phyloP scores from a whole-genome alignment of 2,113 vertebrate species.

The Coryphaenoides rupestris region DNA sequence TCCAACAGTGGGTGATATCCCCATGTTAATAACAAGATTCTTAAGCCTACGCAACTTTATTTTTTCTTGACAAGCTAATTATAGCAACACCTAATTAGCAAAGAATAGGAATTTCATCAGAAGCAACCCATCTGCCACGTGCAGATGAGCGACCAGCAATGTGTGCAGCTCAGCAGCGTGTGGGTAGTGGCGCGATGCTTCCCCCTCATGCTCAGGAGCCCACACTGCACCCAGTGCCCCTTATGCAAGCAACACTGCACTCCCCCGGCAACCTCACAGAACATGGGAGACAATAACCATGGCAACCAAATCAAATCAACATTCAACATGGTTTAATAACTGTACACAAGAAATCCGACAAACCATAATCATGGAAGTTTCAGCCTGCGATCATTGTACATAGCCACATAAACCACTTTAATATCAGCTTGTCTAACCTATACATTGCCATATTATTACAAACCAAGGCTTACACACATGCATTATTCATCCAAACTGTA shows the following conservation, averaged over 20 bases:
- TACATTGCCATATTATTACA: no score
- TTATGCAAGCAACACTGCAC: slow-evolving; percentile 33
- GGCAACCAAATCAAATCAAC: not conserved
- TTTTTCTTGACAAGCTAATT: not conserved
- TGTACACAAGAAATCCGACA: slow-evolving; percentile 4
- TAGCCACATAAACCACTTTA: no score
- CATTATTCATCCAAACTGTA: no score
- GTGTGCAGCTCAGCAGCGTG: not conserved
- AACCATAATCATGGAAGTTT: no score
- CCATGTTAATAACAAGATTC: not conserved
- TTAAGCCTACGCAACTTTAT: not conserved
- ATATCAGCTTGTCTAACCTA: no score
- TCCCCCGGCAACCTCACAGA: not conserved
- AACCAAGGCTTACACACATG: no score
- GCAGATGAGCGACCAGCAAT: slow-evolving; percentile 9
- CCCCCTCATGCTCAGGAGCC: slow-evolving; percentile 44
- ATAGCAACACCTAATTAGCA: slow-evolving; percentile 13
- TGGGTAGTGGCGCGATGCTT: slow-evolving; percentile 18
- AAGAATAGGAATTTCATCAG: not conserved
- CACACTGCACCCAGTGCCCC: slow-evolving; percentile 32
- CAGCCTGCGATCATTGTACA: no score
- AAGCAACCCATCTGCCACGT: slow-evolving; percentile 8
- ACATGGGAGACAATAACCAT: not conserved
- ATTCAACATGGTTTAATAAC: not conserved
- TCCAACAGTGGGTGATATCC: no score